These are phyloP conservation scores for Chloropsis hardwickii DNA, from an alignment of 2,113 vertebrate genomes.

Conservation along the genomic window DNA sequence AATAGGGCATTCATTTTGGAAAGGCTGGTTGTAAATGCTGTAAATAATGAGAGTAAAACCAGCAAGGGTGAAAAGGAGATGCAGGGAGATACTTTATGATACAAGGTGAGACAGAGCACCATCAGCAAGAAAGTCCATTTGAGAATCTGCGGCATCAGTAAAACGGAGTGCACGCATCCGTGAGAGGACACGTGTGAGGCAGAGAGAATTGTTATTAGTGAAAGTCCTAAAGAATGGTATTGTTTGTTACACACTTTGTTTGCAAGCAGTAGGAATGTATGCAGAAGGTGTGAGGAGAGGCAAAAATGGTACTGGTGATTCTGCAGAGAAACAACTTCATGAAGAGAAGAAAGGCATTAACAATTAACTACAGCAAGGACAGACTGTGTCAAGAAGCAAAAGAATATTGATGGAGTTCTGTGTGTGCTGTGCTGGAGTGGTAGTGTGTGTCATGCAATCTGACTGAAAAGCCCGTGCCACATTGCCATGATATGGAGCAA, in stretches of 20 bases:
- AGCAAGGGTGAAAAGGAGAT: not conserved
- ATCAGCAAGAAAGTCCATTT: not conserved
- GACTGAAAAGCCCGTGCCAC: not conserved
- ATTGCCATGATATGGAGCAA: not conserved
- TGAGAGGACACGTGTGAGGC: not conserved
- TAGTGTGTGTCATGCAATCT: not conserved
- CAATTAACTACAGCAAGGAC: not conserved
- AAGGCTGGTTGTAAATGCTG: not conserved
- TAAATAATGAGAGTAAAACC: not conserved
- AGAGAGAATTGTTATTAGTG: not conserved
- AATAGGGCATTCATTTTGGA: not conserved
- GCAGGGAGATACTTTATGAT: not conserved
- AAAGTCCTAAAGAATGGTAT: not conserved
- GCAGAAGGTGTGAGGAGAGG: not conserved
- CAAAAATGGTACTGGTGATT: not conserved
- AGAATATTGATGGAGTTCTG: not conserved
- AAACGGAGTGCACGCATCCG: rapidly evolving
- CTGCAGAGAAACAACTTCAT: not conserved
- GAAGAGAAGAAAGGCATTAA: not conserved
- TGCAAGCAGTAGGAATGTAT: not conserved
- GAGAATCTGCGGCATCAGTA: not conserved
- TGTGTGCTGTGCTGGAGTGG: not conserved
- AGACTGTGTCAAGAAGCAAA: not conserved
- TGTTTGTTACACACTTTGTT: not conserved
- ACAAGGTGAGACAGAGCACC: not conserved